phyloP scores from a whole-genome alignment of 2,113 vertebrate genomes.

The Etia nguti region DNA sequence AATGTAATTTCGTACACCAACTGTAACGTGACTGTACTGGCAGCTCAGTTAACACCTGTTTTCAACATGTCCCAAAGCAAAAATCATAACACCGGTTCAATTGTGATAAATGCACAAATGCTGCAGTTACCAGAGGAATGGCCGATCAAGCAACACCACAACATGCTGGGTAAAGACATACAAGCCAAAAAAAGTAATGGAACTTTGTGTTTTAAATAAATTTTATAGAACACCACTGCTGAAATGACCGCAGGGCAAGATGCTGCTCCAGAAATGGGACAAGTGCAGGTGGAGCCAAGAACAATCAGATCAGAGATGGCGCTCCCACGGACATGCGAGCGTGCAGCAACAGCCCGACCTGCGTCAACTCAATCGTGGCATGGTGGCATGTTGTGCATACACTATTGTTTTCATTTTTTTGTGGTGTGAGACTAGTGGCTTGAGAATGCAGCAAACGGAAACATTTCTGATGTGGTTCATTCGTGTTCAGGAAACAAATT shows the following conservation, averaged over 20 bases:
- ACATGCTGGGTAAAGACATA: not conserved
- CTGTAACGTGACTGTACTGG: accelerated
- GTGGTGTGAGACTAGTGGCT: not conserved
- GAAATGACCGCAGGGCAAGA: not conserved
- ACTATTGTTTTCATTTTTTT: not conserved
- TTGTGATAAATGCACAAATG: not conserved
- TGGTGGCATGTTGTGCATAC: not conserved
- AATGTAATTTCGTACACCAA: not conserved
- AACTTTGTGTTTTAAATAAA: not conserved
- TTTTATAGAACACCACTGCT: not conserved
- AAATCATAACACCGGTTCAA: not conserved
- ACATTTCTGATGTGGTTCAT: not conserved
- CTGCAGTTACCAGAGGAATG: not conserved
- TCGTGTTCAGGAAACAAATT: not conserved
- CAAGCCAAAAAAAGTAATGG: not conserved
- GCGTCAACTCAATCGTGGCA: not conserved
- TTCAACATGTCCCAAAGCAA: not conserved
- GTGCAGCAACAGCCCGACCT: not conserved
- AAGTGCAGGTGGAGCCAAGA: not conserved
- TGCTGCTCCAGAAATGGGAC: not conserved
- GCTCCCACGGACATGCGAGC: not conserved
- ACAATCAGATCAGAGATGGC: not conserved
- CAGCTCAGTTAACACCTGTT: not conserved
- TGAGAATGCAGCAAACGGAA: not conserved
- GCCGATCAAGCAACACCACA: not conserved